Percentiles rank a stretch among this genome's conserved stretches.
Conservation (phyloP, 2,888 invertebrate genomes). For the Leptarthrus brevirostris region DNA sequence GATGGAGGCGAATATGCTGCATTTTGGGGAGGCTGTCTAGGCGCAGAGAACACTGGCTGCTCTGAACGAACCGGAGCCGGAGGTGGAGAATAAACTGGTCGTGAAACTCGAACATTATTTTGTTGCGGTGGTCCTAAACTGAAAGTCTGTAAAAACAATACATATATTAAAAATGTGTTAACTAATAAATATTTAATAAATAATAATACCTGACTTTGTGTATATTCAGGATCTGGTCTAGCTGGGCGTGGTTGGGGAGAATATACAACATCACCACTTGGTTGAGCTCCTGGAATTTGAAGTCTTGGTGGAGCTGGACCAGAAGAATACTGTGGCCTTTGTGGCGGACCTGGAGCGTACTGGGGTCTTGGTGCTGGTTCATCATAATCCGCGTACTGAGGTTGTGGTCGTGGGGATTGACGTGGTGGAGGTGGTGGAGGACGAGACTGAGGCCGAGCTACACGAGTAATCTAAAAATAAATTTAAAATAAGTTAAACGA, state of each 20-base stretch:
- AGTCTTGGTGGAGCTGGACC: conserved; percentile 62
- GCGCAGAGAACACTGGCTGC: conserved; percentile 57
- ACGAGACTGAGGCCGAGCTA: conserved; percentile 59
- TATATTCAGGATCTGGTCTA: conserved; percentile 65
- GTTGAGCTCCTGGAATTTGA: conserved; percentile 64
- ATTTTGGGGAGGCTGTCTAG: conserved; percentile 57
- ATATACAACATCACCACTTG: conserved; percentile 63
- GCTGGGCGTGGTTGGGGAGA: conserved; percentile 63
- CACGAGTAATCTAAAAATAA: conserved; percentile 56
- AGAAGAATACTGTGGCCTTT: conserved; percentile 58
- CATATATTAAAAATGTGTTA: too few species aligned
- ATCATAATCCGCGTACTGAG: conserved; percentile 59
- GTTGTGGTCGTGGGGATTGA: conserved; percentile 61
- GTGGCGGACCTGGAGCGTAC: too few species aligned
- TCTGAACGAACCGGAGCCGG: conserved; percentile 59
- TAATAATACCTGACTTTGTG: conserved; percentile 60
- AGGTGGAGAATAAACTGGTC: conserved; percentile 63
- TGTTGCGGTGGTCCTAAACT: conserved; percentile 55
- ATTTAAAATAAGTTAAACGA: neutral
- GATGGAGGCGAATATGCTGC: conserved; percentile 45
- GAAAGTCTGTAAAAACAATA: conserved; percentile 21
- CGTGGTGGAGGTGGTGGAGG: conserved; percentile 61
- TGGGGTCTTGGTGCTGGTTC: conserved; percentile 50
- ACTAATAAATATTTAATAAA: too few species aligned
- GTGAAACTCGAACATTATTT: conserved; percentile 62